Base-by-base conservation (phyloP, 2,113 vertebrate genomes). In the Murina feae region DNA sequence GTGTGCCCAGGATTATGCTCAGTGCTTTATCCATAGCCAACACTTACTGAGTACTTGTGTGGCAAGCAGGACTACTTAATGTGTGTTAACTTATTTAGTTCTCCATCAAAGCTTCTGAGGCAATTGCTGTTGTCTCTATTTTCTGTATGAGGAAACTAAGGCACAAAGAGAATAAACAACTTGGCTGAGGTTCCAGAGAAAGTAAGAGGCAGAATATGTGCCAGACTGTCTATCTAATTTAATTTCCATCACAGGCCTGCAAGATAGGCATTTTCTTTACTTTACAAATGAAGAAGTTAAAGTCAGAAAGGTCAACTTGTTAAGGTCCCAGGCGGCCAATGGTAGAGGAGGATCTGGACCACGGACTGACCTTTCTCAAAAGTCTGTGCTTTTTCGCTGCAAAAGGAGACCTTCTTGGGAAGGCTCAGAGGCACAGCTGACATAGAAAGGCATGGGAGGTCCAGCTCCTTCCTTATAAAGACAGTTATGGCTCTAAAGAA, bases 401-500 rank as follows among this genome's bases (percentile, higher is more conserved):
- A 2, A 9, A 21, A 21, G 17, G 16, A 76, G 13, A 5, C 18
- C 32, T 35, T 86, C 23, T 55, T 11, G 80, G n/a, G 58, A 80
- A 82, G 53, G 28, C 30, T 85, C 25, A 60, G 17, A 39, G 42
- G 23, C 28, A 14, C 28, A 32, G 10, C 74, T 71, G 44, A 25
- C 42, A 4, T 42, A n/a, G 16, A 18, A 66, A 85, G n/a, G 20
- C 20, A 25, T 0, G 13, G 42, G 42, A 44, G 28, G 32, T 35
- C 44, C 17, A 4, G 10, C 7, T 30, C 25, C 47, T 44, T 93
- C 66, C 20, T 39, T 4, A 2, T 25, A 9, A 58, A 53, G 75
- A 47, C 39, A 49, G 49, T 75, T 39, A 76, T 86, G 90, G 79
- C 85, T 84, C 35, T 28, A 16, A 60, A 93, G 71, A 96, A 89